Evolutionary conservation across 1,140 invertebrate species (phyloP).

Genomic region (Drusus annulatus): DNA sequence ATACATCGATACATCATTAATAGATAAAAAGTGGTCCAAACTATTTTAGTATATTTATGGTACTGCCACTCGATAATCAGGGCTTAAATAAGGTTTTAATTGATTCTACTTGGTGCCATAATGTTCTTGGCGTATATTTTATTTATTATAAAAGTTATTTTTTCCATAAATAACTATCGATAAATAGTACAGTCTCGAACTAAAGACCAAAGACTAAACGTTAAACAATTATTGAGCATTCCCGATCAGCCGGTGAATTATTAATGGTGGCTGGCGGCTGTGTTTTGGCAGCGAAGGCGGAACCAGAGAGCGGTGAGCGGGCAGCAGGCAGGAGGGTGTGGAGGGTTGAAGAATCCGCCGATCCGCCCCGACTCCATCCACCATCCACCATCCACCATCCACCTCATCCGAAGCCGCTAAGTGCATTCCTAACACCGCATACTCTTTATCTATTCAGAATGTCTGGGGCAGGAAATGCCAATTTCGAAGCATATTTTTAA

Average conservation of each 20-base stretch:
- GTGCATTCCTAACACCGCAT: slow-evolving; percentile 47
- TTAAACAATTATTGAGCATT: slow-evolving; percentile 17
- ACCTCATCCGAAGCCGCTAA: slow-evolving; percentile 38
- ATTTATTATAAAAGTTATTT: too few species aligned
- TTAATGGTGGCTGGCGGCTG: slow-evolving; percentile 4
- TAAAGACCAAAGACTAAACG: neutral
- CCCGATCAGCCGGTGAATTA: slow-evolving; percentile 32
- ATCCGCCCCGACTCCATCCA: neutral
- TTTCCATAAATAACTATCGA: neutral
- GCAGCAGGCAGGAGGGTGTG: too few species aligned
- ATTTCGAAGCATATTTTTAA: neutral
- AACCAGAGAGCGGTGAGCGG: too few species aligned
- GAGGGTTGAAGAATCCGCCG: neutral
- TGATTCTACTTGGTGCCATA: too few species aligned
- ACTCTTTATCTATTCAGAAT: slow-evolving; percentile 36
- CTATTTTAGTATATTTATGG: too few species aligned
- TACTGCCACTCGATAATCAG: too few species aligned
- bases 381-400: neutral
- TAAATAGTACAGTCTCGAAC: neutral
- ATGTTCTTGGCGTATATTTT: too few species aligned
- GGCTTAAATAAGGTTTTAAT: too few species aligned
- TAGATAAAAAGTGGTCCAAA: too few species aligned
- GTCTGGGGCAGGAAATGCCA: slow-evolving; percentile 27
- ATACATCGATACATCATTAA: too few species aligned
- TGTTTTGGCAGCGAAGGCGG: too few species aligned